Percentiles rank a stretch among this genome's conserved stretches.
Conservation (phyloP, 2,888 invertebrate species). For the Nasonia oneida region DNA sequence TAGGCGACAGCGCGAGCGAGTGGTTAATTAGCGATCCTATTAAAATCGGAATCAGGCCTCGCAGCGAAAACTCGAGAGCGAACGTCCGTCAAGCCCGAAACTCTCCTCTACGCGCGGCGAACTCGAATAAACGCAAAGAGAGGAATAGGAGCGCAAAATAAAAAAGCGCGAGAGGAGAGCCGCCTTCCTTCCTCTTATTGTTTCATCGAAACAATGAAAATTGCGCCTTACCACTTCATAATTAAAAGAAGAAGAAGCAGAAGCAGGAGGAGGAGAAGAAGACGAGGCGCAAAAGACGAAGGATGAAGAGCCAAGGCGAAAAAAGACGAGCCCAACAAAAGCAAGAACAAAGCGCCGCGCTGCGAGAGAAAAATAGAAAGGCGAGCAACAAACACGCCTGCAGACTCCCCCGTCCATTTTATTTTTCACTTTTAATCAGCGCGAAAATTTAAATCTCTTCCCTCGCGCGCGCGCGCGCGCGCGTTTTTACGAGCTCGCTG, state of each 20-base stretch:
- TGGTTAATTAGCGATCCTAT: conserved; percentile 3
- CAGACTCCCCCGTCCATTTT: neutral
- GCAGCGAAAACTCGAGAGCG: neutral
- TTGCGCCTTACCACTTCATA: conserved; percentile 54
- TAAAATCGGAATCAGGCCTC: neutral
- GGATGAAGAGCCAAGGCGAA: neutral
- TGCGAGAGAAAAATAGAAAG: neutral
- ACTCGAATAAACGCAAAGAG: conserved; percentile 21
- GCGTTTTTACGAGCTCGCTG: neutral
- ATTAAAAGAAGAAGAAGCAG: conserved; percentile 48
- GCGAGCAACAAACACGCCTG: conserved; percentile 22
- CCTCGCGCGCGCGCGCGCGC: neutral
- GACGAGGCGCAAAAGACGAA: neutral
- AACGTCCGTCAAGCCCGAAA: neutral
- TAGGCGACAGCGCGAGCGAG: neutral
- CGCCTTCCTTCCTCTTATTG: conserved; percentile 33
- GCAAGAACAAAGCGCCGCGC: conserved; percentile 4
- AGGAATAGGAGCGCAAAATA: conserved; percentile 1
- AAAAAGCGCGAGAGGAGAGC: neutral
- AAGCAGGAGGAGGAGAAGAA: neutral
- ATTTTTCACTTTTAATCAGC: conserved; percentile 52
- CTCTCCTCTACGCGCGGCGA: neutral
- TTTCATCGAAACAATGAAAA: conserved; percentile 54
- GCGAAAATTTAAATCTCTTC: conserved; percentile 46
- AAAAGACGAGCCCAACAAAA: conserved; percentile 37